phyloP scores from a whole-genome alignment of 1,140 invertebrate species.

The Ceratina calcarata region DNA sequence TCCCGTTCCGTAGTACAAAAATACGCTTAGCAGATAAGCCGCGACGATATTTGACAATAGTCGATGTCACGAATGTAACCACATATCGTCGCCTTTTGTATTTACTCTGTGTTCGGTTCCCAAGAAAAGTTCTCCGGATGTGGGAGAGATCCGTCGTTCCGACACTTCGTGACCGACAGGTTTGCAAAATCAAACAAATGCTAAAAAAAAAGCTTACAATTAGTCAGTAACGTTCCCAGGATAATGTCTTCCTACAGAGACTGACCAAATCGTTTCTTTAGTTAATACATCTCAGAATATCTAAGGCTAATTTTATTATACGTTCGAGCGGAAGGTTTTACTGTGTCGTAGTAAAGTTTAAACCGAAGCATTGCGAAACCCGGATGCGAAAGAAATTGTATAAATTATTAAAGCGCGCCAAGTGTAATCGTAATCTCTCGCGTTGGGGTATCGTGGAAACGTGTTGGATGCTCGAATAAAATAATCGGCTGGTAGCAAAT shows the following conservation, averaged over 20 bases:
- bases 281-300: no score
- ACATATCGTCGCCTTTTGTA: slow-evolving; percentile 32
- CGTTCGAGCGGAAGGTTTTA: no score
- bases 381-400: slow-evolving; percentile 22
- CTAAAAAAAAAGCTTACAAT: neutral
- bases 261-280: no score
- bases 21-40: slow-evolving; percentile 53
- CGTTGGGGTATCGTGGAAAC: neutral
- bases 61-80: slow-evolving; percentile 21
- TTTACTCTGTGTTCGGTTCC: slow-evolving; percentile 21
- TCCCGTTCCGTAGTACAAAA: slow-evolving; percentile 7
- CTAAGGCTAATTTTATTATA: neutral
- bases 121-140: slow-evolving; percentile 49
- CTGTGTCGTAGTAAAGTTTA: neutral
- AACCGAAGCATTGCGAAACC: slow-evolving; percentile 36
- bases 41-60: slow-evolving; percentile 61
- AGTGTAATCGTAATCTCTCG: no score
- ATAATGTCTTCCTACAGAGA: no score
- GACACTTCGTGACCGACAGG: neutral
- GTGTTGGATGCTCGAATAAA: slow-evolving; percentile 4
- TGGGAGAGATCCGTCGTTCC: slow-evolving; percentile 31
- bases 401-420: slow-evolving; percentile 14
- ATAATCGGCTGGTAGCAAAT: neutral
- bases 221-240: no score
- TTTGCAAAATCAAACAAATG: slow-evolving; percentile 21